A percentile compares a stretch with the other conserved stretches of the same genome.
These are phyloP conservation scores for Sebastes kiyomatsui DNA, from an alignment of 2,797 vertebrate genomes.

Conservation along the genomic window DNA sequence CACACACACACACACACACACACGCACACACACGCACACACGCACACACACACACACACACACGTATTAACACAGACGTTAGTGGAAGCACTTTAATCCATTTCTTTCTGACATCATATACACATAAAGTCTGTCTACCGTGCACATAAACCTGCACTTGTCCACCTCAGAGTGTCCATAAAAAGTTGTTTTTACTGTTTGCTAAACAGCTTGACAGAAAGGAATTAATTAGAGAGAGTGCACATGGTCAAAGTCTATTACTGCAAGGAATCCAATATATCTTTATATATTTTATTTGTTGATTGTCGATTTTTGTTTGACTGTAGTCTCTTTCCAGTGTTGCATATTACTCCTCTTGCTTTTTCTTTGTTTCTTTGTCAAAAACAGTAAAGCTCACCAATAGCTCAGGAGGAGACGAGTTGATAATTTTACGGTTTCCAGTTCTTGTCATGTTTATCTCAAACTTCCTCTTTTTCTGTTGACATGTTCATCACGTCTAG, in stretches of 20 bases:
- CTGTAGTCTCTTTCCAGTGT: not conserved
- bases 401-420: not conserved
- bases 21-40: not conserved
- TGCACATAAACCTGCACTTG: conserved; percentile 14
- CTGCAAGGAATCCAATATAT: not conserved
- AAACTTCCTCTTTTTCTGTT: not conserved
- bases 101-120: not conserved
- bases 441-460: not conserved
- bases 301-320: not conserved
- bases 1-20: not conserved
- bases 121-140: not conserved
- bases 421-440: not conserved
- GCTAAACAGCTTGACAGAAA: not conserved
- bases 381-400: not conserved
- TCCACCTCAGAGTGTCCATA: not conserved
- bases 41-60: not conserved
- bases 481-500: not conserved
- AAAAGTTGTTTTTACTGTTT: not conserved
- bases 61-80: not conserved
- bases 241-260: not conserved
- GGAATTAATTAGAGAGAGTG: not conserved
- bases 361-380: not conserved
- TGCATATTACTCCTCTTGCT: not conserved
- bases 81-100: not conserved
- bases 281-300: not conserved